Evolutionary conservation across 2,888 invertebrate species (phyloP), one percentile per base, ranked within the genome.

Genomic region (Ditylenchus weischeri): DNA sequence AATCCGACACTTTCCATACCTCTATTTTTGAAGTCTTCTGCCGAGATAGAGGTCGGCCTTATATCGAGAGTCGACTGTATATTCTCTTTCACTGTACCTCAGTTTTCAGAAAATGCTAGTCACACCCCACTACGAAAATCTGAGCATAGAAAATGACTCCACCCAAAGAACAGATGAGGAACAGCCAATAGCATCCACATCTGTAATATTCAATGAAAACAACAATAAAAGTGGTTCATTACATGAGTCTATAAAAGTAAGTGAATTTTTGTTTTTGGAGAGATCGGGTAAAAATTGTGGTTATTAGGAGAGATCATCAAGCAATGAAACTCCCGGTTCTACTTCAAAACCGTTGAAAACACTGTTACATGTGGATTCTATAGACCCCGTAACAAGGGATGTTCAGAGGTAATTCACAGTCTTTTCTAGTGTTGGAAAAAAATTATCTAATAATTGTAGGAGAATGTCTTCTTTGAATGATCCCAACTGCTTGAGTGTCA

Each of bases 311-410:
- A 43, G 15, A 43, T 43, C 15, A 43, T 43, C 15, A 8, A 15
- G 13, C 8, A 15, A 43, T 13, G 43, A 43, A 43, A 15, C 2
- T 3, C 43, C 43, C 11, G 15, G 43, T 43, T 43, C 43, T 43
- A 15, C 43, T 43, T 43, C 43, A 43, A 43, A 43, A 15, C 11
- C 43, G 8, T 7, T 43, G 19, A 59, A 10, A 6, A 59, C 23
- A 21, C 59, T 59, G 11, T 19, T 8, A 15, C 59, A 38, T 59
- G 21, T n/a, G 2, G 64, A 67, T 18, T 68, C 73, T 3, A 73
- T 79, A n/a, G 81, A 81, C 68, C 81, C 81, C 10, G 79, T 81
- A 10, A 77, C 81, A 0, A 62, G 75, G 29, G 80, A 82, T 65
- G 78, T 81, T 18, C 76, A 80, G 49, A 65, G 81, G 57, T 62